Percentiles rank a stretch among this genome's conserved stretches.
Evolutionary conservation across 2,888 invertebrate species (phyloP).

Genomic region (Cynaeus angustus): DNA sequence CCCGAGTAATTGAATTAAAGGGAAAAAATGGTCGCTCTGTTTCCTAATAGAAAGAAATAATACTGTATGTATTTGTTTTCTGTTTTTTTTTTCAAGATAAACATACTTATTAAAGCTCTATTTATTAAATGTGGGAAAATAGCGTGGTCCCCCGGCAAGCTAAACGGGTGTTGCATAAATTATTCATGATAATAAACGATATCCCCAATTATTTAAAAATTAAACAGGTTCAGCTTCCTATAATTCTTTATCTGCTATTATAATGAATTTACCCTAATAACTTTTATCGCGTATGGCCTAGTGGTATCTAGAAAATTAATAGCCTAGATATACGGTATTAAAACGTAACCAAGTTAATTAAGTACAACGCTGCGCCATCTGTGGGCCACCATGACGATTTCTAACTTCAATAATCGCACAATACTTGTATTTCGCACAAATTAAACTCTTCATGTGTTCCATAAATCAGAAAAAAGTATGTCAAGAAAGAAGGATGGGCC

Average conservation of each 20-base stretch:
- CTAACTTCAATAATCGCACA: conserved; percentile 22
- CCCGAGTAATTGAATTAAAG: conserved; percentile 2
- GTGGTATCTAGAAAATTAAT: conserved; percentile 40
- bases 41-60: not conserved
- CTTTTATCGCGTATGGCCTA: conserved; percentile 26
- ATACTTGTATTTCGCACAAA: conserved; percentile 2
- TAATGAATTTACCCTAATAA: conserved; percentile 31
- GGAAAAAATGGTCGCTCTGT: not conserved
- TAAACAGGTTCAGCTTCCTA: not conserved
- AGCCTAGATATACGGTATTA: conserved; percentile 34
- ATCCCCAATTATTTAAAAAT: conserved; percentile 13
- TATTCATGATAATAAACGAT: no score
- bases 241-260: conserved; percentile 26
- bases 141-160: not conserved
- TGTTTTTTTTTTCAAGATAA: no score
- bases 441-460: conserved; percentile 16
- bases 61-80: not conserved
- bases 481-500: conserved; percentile 33
- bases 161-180: not conserved
- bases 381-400: conserved; percentile 22
- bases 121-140: not conserved
- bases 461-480: conserved; percentile 39
- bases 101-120: no score
- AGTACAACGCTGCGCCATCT: conserved; percentile 42
- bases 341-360: conserved; percentile 42